Evolutionary conservation across 2,113 vertebrate genomes (phyloP), one percentile per base, ranked within the genome.

Genomic region (Cyphomyrus discorhynchus): DNA sequence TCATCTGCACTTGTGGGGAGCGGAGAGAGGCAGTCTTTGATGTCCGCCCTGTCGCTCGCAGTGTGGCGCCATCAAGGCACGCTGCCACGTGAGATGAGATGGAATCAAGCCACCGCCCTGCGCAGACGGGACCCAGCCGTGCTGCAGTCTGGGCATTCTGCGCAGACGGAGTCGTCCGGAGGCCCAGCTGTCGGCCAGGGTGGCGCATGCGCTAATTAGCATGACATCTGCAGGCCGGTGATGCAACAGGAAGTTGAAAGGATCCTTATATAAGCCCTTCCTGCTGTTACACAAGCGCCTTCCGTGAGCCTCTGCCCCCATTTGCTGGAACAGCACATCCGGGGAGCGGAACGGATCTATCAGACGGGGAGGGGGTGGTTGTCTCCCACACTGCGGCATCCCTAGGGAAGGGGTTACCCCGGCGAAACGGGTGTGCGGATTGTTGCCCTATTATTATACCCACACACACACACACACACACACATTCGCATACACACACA

Each of bases 261-360:
- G 70, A 90, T 86, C 42, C 88, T 92, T 93, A 92, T 90, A 88
- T 92, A 93, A 92, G 88, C 52, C 88, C 90, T 90, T 39, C 90
- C 93, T 91, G 90, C 53, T 47, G 46, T 92, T 90, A 89, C 77
- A 45, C 91, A 91, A 89, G 74, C 2, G 49, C 66, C 35, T 87
- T 89, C 27, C 10, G 31, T 83, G 46, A 82, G 70, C 31, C 77
- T 89, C 35, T 82, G 50, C 88, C 47, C 31, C 70, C 27, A 46
- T 74, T 89, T 56, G 70, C 66, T 52, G 70, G 88, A 80, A 80
- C 31, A 19, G 42, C 77, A 84, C 74, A 53, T 80, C 88, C 47
- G 88, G 49, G 46, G 47, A 35, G 46, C 27, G 46, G 88, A 84
- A 56, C 35, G 46, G 31, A 77, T 89, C 47, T 50, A 62, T 49